phyloP scores from a whole-genome alignment of 2,888 invertebrate species.

The Strigamia transsilvanica region DNA sequence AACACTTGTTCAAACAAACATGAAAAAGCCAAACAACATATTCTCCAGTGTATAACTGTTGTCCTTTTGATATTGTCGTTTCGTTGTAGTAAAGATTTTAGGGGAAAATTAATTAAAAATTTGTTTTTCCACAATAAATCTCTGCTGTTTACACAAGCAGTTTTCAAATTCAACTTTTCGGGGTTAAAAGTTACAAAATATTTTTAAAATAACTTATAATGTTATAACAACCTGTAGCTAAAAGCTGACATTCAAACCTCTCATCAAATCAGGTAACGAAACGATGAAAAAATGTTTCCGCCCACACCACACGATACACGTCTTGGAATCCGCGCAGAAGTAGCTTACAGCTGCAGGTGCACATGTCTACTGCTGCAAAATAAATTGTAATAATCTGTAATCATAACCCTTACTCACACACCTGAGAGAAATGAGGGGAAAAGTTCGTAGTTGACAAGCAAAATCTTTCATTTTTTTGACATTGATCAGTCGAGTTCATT shows the following conservation, averaged over 20 bases:
- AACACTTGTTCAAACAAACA: slow-evolving; percentile 30
- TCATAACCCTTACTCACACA: slow-evolving; percentile 21
- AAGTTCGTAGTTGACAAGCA: slow-evolving; percentile 37
- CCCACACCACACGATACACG: background rate
- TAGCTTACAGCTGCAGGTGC: slow-evolving; percentile 20
- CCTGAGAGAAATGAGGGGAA: background rate
- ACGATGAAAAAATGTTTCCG: background rate
- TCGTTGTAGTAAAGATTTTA: background rate
- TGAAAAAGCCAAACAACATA: slow-evolving; percentile 23
- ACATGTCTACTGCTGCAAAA: slow-evolving; percentile 7
- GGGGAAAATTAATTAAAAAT: background rate
- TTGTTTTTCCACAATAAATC: background rate
- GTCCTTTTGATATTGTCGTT: background rate
- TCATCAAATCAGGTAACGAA: background rate
- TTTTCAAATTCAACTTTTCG: no score
- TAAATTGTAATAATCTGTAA: slow-evolving; percentile 51
- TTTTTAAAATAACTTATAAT: no score
- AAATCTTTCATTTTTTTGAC: slow-evolving; percentile 48
- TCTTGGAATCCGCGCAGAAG: background rate
- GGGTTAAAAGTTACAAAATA: no score
- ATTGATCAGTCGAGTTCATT: slow-evolving; percentile 52
- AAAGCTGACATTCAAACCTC: background rate
- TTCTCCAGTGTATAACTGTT: slow-evolving; percentile 9
- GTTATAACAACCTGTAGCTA: background rate
- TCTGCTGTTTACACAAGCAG: no score